These are phyloP conservation scores for Melieria crassipennis DNA, from an alignment of 2,888 invertebrate species.

Conservation along the genomic window DNA sequence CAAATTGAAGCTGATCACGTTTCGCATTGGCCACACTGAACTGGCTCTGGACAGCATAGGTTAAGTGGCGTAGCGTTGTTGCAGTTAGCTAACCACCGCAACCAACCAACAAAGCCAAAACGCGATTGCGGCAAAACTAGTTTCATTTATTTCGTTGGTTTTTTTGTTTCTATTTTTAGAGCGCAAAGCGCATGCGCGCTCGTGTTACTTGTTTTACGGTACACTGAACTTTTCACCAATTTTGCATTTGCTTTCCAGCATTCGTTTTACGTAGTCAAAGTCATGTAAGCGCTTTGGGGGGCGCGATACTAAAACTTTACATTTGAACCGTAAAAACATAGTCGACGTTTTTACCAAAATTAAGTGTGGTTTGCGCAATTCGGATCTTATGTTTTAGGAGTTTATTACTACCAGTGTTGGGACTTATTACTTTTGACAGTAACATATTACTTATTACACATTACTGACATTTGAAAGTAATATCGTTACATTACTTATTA, in stretches of 20 bases:
- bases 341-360: too few species aligned
- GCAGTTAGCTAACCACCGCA: constrained; percentile 1
- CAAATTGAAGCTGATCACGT: too few species aligned
- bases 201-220: constrained; percentile 22
- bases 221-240: constrained; percentile 19
- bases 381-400: too few species aligned
- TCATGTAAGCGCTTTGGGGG: background rate
- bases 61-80: background rate
- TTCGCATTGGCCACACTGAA: background rate
- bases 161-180: too few species aligned
- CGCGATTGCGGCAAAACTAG: background rate
- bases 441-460: too few species aligned
- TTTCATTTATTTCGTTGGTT: background rate
- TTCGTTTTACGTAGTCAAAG: background rate
- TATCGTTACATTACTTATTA: too few species aligned
- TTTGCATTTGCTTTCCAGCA: background rate
- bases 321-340: background rate
- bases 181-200: background rate
- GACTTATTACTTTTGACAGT: too few species aligned
- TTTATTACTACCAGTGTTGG: too few species aligned
- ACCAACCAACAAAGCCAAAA: background rate
- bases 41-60: background rate
- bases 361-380: too few species aligned
- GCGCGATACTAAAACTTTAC: background rate
- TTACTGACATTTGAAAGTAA: too few species aligned